These are phyloP conservation scores for Equus przewalskii DNA, from an alignment of 2,113 vertebrate species.

Conservation along the genomic window DNA sequence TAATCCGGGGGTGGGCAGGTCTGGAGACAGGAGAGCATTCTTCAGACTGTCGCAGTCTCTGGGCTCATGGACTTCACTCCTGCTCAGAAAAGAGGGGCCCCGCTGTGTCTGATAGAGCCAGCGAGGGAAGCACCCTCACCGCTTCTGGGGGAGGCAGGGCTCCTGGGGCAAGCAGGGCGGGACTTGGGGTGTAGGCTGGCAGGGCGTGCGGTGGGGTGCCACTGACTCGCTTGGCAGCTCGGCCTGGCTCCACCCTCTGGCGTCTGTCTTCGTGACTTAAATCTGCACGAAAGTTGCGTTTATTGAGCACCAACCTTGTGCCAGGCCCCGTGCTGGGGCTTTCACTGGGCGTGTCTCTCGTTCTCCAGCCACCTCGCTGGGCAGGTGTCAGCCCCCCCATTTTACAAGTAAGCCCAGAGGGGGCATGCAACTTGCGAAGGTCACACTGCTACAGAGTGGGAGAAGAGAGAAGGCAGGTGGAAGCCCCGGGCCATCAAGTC, in stretches of 20 bases:
- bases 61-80: background rate
- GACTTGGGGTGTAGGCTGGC: background rate
- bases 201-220: background rate
- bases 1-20: background rate
- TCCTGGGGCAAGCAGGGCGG: background rate
- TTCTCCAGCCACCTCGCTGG: background rate
- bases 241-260: background rate
- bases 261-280: constrained; percentile 11
- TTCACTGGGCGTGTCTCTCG: background rate
- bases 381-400: background rate
- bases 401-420: constrained; percentile 35
- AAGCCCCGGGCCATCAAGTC: background rate
- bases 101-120: background rate
- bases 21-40: background rate
- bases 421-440: background rate
- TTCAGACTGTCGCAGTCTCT: background rate
- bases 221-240: constrained; percentile 24
- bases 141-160: background rate
- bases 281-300: background rate
- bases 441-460: background rate
- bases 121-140: background rate
- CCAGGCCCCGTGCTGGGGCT: background rate
- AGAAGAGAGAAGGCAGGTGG: background rate
- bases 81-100: background rate
- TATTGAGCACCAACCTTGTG: fast-evolving